phyloP scores from a whole-genome alignment of 2,113 vertebrate genomes.

The Arvicanthis niloticus region DNA sequence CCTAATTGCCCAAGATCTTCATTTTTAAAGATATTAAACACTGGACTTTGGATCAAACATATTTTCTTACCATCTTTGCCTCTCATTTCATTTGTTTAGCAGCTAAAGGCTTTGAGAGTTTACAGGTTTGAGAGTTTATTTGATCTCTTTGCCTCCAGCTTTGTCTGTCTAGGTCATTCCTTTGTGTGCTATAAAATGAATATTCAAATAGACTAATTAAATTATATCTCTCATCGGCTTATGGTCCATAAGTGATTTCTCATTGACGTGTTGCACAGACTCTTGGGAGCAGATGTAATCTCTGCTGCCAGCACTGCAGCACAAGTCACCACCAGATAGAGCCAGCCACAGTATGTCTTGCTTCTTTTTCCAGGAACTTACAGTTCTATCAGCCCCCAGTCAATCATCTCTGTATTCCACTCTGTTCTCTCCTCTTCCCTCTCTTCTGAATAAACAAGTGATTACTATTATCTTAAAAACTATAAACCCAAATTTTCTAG shows the following conservation, averaged over 20 bases:
- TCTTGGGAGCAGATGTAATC: not conserved
- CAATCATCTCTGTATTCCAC: not conserved
- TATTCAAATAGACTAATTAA: constrained; percentile 58
- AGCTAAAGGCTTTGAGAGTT: constrained; percentile 11
- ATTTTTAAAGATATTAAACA: not conserved
- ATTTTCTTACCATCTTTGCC: not conserved
- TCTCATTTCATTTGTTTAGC: constrained; percentile 8
- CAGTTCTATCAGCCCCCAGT: not conserved
- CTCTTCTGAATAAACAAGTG: not conserved
- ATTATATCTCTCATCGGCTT: constrained; percentile 39
- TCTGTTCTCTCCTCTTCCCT: not conserved
- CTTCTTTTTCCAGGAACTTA: not conserved
- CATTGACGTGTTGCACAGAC: not conserved
- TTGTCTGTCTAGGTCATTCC: constrained; percentile 21
- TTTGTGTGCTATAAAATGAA: not conserved
- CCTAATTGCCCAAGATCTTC: not conserved
- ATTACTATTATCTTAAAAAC: not conserved
- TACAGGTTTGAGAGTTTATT: not conserved
- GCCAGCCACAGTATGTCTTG: not conserved
- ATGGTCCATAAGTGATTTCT: constrained; percentile 22
- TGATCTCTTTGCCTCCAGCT: constrained; percentile 21
- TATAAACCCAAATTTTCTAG: not conserved
- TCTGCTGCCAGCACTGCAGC: not conserved
- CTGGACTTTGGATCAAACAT: not conserved
- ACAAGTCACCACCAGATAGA: no score